These are phyloP conservation scores for Paraplagusia blochii DNA, from an alignment of 2,113 vertebrate genomes.

Conservation along the genomic window DNA sequence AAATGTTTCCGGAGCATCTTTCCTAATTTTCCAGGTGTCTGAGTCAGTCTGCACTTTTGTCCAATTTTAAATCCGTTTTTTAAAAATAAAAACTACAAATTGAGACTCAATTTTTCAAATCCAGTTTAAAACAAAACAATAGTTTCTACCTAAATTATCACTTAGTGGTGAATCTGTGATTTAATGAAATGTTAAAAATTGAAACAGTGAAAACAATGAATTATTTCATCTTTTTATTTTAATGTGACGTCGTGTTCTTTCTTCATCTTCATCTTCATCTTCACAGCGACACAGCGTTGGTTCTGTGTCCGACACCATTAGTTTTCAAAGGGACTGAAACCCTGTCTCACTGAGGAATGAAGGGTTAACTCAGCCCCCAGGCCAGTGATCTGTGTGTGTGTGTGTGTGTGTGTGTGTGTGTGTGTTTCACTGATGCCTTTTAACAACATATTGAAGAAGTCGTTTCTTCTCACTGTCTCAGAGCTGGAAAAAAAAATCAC, in stretches of 20 bases:
- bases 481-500: too few relatives aligned
- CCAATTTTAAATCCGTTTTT: too few relatives aligned
- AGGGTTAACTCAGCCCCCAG: slow-evolving; percentile 75
- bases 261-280: slow-evolving; percentile 22
- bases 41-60: too few relatives aligned
- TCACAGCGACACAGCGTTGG: slow-evolving; percentile 34
- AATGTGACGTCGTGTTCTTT: background rate
- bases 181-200: too few relatives aligned
- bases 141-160: too few relatives aligned
- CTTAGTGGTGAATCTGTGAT: too few relatives aligned
- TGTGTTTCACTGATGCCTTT: slow-evolving; percentile 14
- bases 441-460: slow-evolving; percentile 13
- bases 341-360: slow-evolving; percentile 58
- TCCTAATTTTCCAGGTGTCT: too few relatives aligned
- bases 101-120: too few relatives aligned
- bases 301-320: slow-evolving; percentile 61
- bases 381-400: slow-evolving; percentile 70
- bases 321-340: slow-evolving; percentile 60
- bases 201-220: too few relatives aligned
- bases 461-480: background rate
- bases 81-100: too few relatives aligned
- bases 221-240: background rate
- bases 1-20: too few relatives aligned
- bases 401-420: slow-evolving; percentile 36
- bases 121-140: too few relatives aligned